Conservation (phyloP, 2,113 vertebrate species). For the Heptranchias perlo region DNA sequence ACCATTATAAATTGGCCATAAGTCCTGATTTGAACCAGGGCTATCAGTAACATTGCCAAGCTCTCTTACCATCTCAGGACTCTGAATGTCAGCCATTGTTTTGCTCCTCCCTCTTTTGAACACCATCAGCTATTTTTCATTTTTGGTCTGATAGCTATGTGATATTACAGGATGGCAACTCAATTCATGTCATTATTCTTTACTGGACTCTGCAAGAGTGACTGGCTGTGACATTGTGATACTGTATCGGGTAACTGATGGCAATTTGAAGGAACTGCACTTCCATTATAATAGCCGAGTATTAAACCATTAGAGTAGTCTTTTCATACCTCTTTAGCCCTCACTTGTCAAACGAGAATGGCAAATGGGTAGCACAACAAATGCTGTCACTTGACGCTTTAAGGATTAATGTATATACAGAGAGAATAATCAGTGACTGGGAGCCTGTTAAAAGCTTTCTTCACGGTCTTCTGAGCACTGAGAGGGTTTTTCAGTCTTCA, state of each 20-base stretch:
- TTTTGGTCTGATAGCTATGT: not conserved
- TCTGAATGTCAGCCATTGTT: not conserved
- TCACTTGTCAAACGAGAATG: not conserved
- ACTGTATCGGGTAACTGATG: not conserved
- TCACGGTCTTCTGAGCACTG: not conserved
- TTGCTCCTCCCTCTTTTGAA: not conserved
- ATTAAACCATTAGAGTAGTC: not conserved
- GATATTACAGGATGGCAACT: not conserved
- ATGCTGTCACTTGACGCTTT: not conserved
- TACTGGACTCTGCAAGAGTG: not conserved
- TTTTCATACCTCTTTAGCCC: not conserved
- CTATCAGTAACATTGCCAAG: not conserved
- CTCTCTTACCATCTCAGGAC: not conserved
- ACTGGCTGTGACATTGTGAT: not conserved
- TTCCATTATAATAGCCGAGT: not conserved
- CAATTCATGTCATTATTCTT: not conserved
- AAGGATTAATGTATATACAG: not conserved
- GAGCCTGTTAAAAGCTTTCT: not conserved
- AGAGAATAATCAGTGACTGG: not conserved
- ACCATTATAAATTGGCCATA: not conserved
- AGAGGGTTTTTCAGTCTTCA: not conserved
- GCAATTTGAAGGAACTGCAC: not conserved
- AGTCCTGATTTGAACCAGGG: not conserved
- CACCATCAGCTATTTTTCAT: not conserved
- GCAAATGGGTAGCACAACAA: not conserved